Percentiles rank a stretch among this genome's conserved stretches.
phyloP scores from a whole-genome alignment of 2,888 invertebrate species.

The Rhaphigaster nebulosa region DNA sequence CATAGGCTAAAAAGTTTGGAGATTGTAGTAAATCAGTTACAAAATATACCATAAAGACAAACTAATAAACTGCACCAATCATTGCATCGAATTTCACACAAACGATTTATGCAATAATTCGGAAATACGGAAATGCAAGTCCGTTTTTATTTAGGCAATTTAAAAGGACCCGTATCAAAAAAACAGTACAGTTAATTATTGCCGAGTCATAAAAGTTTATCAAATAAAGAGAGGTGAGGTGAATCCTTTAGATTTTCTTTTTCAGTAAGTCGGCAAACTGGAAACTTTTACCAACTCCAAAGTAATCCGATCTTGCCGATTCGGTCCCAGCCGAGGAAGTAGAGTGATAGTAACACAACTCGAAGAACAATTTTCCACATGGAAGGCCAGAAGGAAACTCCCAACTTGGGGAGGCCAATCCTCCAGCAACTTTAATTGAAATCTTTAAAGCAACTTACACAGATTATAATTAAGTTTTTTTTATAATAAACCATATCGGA shows the following conservation, averaged over 20 bases:
- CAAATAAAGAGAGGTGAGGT: background rate
- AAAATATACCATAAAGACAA: no score
- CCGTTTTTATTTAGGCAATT: background rate
- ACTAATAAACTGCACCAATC: no score
- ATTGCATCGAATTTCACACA: no score
- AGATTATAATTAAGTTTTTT: slow-evolving; percentile 29
- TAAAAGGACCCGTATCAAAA: background rate
- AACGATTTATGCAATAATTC: no score
- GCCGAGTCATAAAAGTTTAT: background rate
- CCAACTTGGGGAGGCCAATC: slow-evolving; percentile 2
- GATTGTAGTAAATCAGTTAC: no score
- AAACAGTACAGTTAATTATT: background rate
- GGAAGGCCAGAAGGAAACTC: slow-evolving; percentile 43
- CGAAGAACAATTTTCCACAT: slow-evolving; percentile 54
- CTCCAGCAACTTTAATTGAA: slow-evolving; percentile 49
- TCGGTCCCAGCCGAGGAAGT: slow-evolving; percentile 3
- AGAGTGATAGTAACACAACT: slow-evolving; percentile 51
- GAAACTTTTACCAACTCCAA: slow-evolving; percentile 50
- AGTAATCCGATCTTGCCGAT: slow-evolving; percentile 49
- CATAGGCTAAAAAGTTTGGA: no score
- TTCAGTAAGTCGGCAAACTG: slow-evolving; percentile 48
- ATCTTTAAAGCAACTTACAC: slow-evolving; percentile 34
- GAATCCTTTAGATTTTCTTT: slow-evolving; percentile 39
- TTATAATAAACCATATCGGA: background rate
- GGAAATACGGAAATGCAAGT: background rate